Evolutionary conservation across 2,888 invertebrate genomes (phyloP).

Genomic region (Hypomecis punctinalis): DNA sequence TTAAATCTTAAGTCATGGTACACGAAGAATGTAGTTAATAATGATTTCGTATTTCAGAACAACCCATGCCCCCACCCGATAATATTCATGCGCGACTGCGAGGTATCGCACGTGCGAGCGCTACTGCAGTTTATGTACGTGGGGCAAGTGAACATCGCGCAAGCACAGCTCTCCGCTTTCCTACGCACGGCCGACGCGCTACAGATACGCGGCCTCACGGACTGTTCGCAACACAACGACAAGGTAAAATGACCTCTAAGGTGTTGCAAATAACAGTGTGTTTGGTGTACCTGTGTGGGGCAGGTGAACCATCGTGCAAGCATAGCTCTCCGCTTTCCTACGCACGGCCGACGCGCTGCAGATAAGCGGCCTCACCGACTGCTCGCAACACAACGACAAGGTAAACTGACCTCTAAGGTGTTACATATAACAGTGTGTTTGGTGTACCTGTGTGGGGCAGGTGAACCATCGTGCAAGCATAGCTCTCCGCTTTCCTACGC

Average conservation of each 20-base stretch:
- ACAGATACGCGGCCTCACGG: conserved; percentile 91
- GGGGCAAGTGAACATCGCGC: conserved; percentile 93
- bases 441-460: too few relatives aligned
- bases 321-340: too few relatives aligned
- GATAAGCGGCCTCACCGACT: conserved; percentile 88
- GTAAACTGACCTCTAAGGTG: too few relatives aligned
- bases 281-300: too few relatives aligned
- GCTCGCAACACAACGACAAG: conserved; percentile 48
- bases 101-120: conserved; percentile 90
- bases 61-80: conserved; percentile 94
- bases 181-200: conserved; percentile 91
- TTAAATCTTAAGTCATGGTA: too few relatives aligned
- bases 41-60: conserved; percentile 85
- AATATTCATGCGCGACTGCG: conserved; percentile 93
- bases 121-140: conserved; percentile 94
- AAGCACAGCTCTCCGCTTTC: conserved; percentile 90
- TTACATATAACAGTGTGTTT: too few relatives aligned
- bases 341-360: conserved; percentile 86
- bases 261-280: too few relatives aligned
- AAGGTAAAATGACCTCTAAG: conserved; percentile 56
- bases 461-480: too few relatives aligned
- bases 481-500: too few relatives aligned
- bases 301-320: too few relatives aligned
- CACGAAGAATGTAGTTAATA: background rate
- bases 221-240: conserved; percentile 86